Conservation (phyloP, 2,797 vertebrate genomes). For the Phrynocephalus guinanensis region DNA sequence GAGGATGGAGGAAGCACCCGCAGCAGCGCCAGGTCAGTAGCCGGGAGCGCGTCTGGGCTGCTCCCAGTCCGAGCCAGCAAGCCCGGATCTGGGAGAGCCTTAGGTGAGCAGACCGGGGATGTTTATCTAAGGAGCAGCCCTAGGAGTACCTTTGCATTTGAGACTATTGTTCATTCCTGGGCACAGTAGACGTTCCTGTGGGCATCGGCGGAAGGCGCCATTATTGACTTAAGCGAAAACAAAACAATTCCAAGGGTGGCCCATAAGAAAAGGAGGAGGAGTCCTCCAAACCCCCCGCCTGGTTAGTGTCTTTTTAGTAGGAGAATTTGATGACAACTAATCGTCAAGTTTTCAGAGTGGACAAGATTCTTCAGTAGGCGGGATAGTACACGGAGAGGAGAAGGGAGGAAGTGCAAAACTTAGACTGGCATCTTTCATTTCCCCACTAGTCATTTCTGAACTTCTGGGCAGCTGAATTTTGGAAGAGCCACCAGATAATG, state of each 20-base stretch:
- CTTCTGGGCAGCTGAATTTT: neutral
- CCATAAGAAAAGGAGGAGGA: neutral
- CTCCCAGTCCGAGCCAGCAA: neutral
- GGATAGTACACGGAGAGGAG: neutral
- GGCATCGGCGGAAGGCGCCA: no score
- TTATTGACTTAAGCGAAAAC: neutral
- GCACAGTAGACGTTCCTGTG: neutral
- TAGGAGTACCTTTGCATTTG: no score
- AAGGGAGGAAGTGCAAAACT: neutral
- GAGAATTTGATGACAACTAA: neutral
- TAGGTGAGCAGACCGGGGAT: no score
- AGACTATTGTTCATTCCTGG: neutral
- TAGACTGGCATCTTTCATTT: neutral
- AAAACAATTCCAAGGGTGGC: no score
- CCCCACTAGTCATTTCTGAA: neutral
- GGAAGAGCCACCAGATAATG: no score
- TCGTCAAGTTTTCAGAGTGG: no score
- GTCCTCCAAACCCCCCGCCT: neutral
- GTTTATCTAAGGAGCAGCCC: no score
- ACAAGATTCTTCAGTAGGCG: neutral
- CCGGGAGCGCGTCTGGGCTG: accelerated
- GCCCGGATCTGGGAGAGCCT: neutral
- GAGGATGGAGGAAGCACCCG: neutral
- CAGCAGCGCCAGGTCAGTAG: neutral
- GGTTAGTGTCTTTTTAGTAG: neutral